These are phyloP conservation scores for Sandelia bainsii DNA, from an alignment of 2,797 vertebrate species.

Conservation along the genomic window DNA sequence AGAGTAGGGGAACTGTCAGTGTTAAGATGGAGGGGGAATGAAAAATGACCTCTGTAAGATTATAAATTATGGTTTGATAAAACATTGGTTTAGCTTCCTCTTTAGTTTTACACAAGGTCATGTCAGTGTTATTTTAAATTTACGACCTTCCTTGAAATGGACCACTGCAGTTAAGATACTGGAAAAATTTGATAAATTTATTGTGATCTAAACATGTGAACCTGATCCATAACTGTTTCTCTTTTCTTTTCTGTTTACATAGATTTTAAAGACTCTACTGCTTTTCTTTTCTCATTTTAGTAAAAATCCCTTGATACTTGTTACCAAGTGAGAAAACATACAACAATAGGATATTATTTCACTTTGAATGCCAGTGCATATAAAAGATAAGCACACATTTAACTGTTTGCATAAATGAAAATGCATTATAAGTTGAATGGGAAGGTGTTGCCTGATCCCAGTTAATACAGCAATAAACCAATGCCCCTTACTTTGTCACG, in stretches of 20 bases:
- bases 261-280: no score
- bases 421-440: no score
- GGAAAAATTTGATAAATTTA: conserved; percentile 9
- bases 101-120: conserved; percentile 68
- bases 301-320: background rate
- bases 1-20: conserved; percentile 55
- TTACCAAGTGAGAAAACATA: background rate
- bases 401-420: no score
- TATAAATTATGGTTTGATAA: conserved; percentile 61
- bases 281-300: no score
- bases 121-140: conserved; percentile 36
- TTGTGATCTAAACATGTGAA: conserved; percentile 3
- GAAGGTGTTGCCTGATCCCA: no score
- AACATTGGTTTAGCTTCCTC: conserved; percentile 65
- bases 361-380: no score
- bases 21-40: conserved; percentile 46
- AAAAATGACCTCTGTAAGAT: conserved; percentile 57
- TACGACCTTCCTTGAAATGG: conserved; percentile 14
- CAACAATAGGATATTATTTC: no score
- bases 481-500: no score
- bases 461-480: no score
- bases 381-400: no score
- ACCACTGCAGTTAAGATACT: conserved; percentile 7
- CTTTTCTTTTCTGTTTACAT: background rate
- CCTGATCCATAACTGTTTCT: background rate